phyloP scores from a whole-genome alignment of 2,888 invertebrate genomes.

The Lepeophtheirus nordmannii region DNA sequence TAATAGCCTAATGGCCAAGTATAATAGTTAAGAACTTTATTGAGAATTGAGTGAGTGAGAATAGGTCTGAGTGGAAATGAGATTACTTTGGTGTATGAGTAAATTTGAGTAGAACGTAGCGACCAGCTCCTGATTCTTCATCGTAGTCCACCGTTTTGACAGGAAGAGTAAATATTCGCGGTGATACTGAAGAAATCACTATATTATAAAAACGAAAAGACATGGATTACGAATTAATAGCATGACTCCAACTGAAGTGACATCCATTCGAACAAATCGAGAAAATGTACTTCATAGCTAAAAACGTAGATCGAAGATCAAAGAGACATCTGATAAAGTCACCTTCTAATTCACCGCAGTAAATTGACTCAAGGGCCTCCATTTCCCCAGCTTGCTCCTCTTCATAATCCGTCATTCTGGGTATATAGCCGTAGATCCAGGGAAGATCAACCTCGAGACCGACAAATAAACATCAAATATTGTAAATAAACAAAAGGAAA shows the following conservation, averaged over 20 bases:
- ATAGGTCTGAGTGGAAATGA: constrained; percentile 2
- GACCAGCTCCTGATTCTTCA: constrained; percentile 41
- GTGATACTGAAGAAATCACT: constrained; percentile 58
- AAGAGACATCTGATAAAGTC: neutral
- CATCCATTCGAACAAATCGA: neutral
- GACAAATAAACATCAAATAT: too few species aligned
- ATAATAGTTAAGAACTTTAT: too few species aligned
- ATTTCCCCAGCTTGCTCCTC: constrained; percentile 29
- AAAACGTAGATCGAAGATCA: neutral
- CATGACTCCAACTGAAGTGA: too few species aligned
- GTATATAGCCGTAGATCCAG: neutral
- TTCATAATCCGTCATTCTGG: constrained; percentile 24
- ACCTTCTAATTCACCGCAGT: constrained; percentile 30
- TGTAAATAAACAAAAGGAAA: too few species aligned
- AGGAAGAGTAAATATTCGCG: constrained; percentile 59
- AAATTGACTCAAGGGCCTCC: constrained; percentile 32
- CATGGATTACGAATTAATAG: neutral
- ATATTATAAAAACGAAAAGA: constrained; percentile 27
- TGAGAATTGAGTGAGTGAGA: too few species aligned
- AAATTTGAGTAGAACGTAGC: constrained; percentile 33
- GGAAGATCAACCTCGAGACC: too few species aligned
- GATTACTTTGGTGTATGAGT: constrained; percentile 33
- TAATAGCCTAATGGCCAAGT: too few species aligned
- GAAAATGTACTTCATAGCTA: neutral
- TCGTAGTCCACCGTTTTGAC: constrained; percentile 62